Base-by-base conservation (phyloP, 64 coral and sea anemone genomes). In the Platygyra sinensis region DNA sequence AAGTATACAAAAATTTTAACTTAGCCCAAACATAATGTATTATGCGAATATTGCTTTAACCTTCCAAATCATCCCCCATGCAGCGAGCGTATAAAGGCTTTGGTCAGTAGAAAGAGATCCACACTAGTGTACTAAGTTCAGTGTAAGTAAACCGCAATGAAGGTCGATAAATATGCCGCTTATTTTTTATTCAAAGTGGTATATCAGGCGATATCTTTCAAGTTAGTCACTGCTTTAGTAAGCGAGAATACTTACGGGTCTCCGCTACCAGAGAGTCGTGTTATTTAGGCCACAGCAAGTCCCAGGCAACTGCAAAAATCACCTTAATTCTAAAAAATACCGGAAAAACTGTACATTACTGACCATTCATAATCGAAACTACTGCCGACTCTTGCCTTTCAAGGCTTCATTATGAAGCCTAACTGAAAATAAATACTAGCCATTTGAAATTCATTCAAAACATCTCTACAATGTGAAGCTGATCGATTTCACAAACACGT, bases 401-500 rank as follows among this genome's bases (percentile, higher is more conserved):
- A 67, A 22, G 63, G 22, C 63, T 0, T 67, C 63, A 22, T 67
- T 22, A 67, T 22, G 8, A 18, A 25, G 19, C 24, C 63, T 22
- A 67, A 67, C 63, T 67, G 19, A 22, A 36, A 67, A 67, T 22
- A 25, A 67, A 67, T 8, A 67, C 63, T 67, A 25, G 63, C 20
- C 63, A 67, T 67, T 67, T 67, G 63, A 67, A 67, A 67, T 67
- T 67, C 63, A 67, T 67, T 67, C 63, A 67, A 67, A 67, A n/a
- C 22, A 67, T 20, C 63, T 67, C 63, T 25, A 67, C 63, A 67
- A 67, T 20, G 19, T 20, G 19, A 67, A 67, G 63, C 19, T 67
- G 63, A 67, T 22, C 63, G 63, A 67, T 67, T 67, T 62, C 60
- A 62, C 60, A 24, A 20, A 18, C 63, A 67, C 5, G 63, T 24